Evolutionary conservation across 2,888 invertebrate species (phyloP), one percentile per base, ranked within the genome.

Genomic region (Malthinus seriepunctatus): DNA sequence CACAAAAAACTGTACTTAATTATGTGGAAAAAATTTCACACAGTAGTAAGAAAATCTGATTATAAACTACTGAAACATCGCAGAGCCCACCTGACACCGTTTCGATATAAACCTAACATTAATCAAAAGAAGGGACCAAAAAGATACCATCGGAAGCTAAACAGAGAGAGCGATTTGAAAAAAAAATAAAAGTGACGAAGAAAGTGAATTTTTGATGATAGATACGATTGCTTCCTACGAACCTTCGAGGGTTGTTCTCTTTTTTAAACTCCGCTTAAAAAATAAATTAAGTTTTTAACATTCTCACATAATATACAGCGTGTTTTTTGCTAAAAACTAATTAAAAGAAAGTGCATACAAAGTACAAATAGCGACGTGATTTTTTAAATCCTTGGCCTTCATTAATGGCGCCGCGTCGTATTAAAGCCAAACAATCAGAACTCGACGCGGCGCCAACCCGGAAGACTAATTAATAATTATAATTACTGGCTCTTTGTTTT

Each of bases 91-190:
- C 66, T 66, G 66, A 66, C 66, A 64, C 62, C 52, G 53, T 63
- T 62, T 60, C 60, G 63, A 62, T 64, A 66, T 66, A 66, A 64
- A 64, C 64, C 66, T 53, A 64, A 64, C 66, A 66, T 66, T 66
- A 66, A 66, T 66, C 66, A 66, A 66, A 66, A 46, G 63, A 66
- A 63, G 63, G 66, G 64, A 63, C 66, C 58, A 37, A 56, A 39
- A 37, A 35, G 66, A 64, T 66, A 57, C 51, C 51, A 64, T 66
- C 66, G 49, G 37, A 38, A 34, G 35, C 44, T 51, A 60, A 45
- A 47, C 51, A 51, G 60, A 52, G 38, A 52, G 44, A 23, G 23
- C 32, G 23, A 35, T n/a, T 8, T 35, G 39, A 33, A 15, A 56
- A 45, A 48, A 46, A 58, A 60, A 12, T 45, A 55, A 62, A 47